Percentiles rank a stretch among this genome's conserved stretches.
These are phyloP conservation scores for Raphicerus campestris DNA, from an alignment of 2,113 vertebrate genomes.

Conservation along the genomic window DNA sequence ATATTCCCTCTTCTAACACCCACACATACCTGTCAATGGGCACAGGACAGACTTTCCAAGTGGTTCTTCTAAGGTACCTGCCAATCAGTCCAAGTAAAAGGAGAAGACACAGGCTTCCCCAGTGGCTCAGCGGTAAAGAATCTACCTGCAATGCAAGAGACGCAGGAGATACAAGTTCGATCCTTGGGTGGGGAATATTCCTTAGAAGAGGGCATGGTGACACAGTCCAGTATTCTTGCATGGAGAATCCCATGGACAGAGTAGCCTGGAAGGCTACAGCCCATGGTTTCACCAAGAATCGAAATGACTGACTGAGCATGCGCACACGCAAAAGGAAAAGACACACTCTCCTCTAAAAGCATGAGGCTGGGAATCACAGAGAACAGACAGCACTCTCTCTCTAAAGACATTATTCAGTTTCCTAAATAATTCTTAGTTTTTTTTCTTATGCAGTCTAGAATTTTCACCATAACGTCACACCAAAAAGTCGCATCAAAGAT, in stretches of 20 bases:
- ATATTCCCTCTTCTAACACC: rapidly evolving
- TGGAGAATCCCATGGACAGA: neutral
- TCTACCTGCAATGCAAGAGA: neutral
- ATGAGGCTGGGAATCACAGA: rapidly evolving
- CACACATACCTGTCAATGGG: neutral
- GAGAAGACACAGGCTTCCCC: rapidly evolving
- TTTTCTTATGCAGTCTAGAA: neutral
- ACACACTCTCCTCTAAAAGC: rapidly evolving
- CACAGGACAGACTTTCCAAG: neutral
- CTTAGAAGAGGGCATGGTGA: neutral
- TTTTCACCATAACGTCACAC: neutral
- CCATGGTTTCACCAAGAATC: neutral
- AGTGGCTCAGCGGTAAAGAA: neutral
- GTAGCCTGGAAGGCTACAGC: neutral
- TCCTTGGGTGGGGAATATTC: neutral
- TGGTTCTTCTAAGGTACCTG: neutral
- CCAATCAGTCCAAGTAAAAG: neutral
- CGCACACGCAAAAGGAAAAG: neutral
- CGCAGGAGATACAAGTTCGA: neutral
- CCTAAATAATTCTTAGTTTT: neutral
- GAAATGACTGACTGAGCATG: neutral
- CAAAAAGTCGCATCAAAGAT: neutral
- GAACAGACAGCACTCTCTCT: neutral
- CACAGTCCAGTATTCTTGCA: neutral
- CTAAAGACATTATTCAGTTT: neutral